Evolutionary conservation across 1,140 invertebrate species (phyloP).

Genomic region (Streblospio benedicti): DNA sequence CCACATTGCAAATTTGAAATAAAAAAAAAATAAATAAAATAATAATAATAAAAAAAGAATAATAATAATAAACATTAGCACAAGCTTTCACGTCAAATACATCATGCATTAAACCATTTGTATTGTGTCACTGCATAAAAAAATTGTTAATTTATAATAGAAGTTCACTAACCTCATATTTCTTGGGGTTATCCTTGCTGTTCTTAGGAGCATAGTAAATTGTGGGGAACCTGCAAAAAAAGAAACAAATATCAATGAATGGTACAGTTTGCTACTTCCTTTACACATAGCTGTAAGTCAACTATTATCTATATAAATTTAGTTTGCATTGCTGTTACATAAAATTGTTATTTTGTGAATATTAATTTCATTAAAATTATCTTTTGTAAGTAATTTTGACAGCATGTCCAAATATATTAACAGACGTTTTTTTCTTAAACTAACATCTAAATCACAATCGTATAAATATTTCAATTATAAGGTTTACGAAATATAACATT

Average conservation of each 20-base stretch:
- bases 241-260: not conserved
- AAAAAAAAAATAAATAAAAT: not conserved
- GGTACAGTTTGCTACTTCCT: not conserved
- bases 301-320: too few species aligned
- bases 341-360: too few species aligned
- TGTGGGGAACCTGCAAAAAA: conserved; percentile 78
- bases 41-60: not conserved
- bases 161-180: conserved; percentile 66
- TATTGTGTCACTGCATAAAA: not conserved
- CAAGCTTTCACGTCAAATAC: not conserved
- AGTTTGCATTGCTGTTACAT: too few species aligned
- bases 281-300: too few species aligned
- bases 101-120: not conserved
- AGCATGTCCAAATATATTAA: too few species aligned
- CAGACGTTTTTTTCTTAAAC: too few species aligned
- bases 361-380: too few species aligned
- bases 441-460: too few species aligned
- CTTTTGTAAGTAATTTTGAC: too few species aligned
- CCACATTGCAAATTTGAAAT: not conserved
- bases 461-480: too few species aligned
- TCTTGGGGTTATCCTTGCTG: conserved; percentile 67
- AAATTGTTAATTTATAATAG: not conserved
- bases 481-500: too few species aligned
- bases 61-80: not conserved
- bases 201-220: conserved; percentile 89